phyloP scores from a whole-genome alignment of 2,797 vertebrate genomes.

The Aulostomus chinensis region DNA sequence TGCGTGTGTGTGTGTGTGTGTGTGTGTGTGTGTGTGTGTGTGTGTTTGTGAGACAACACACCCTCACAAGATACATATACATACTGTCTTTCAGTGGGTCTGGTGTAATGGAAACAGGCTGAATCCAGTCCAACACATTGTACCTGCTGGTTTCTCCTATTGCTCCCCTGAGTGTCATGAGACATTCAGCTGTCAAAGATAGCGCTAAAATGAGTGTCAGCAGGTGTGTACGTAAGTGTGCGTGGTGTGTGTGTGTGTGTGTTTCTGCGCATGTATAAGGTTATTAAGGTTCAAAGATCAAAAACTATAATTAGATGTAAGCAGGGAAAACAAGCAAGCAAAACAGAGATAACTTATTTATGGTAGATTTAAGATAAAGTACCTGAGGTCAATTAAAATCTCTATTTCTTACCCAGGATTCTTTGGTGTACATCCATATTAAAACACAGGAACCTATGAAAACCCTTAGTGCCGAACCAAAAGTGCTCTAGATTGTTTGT shows the following conservation, averaged over 20 bases:
- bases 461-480: no score
- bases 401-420: no score
- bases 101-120: slow-evolving; percentile 63
- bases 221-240: slow-evolving; percentile 31
- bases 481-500: no score
- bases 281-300: slow-evolving; percentile 34
- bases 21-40: not conserved
- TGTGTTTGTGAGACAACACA: slow-evolving; percentile 24
- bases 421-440: no score
- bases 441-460: no score
- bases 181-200: slow-evolving; percentile 69
- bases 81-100: slow-evolving; percentile 59
- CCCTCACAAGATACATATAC: slow-evolving; percentile 46
- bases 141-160: slow-evolving; percentile 66
- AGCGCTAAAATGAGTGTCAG: slow-evolving; percentile 50
- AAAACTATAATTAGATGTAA: slow-evolving; percentile 8
- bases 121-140: slow-evolving; percentile 70
- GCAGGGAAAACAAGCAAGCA: not conserved
- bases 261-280: slow-evolving; percentile 16
- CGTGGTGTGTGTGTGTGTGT: slow-evolving; percentile 9
- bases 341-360: not conserved
- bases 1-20: not conserved
- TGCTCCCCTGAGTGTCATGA: slow-evolving; percentile 61
- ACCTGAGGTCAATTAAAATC: no score
- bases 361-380: no score